Conservation (phyloP, 2,888 invertebrate species). For the Xylota segnis region DNA sequence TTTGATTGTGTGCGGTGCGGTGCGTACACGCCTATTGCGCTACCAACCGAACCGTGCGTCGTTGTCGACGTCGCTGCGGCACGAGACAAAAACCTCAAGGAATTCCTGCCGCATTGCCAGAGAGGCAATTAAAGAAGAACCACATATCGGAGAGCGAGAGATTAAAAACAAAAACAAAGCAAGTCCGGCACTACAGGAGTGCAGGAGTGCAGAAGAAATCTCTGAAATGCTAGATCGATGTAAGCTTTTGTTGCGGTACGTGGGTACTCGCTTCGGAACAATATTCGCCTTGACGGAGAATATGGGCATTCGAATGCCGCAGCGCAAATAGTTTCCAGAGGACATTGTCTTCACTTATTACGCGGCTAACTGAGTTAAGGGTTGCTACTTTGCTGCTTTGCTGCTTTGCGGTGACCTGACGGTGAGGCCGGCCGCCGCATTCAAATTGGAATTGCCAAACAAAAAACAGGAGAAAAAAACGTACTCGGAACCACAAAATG, state of each 20-base stretch:
- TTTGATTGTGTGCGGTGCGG: too few species aligned
- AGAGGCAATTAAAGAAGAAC: constrained; percentile 76
- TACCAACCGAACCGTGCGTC: background rate
- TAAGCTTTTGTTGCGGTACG: constrained; percentile 74
- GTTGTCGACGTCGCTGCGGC: constrained; percentile 52
- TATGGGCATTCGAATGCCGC: constrained; percentile 76
- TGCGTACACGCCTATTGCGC: constrained; percentile 54
- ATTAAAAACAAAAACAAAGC: constrained; percentile 60
- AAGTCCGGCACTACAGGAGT: background rate
- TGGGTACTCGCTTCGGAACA: constrained; percentile 66
- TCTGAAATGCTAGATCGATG: constrained; percentile 78
- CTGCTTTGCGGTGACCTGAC: constrained; percentile 68
- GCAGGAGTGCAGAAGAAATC: constrained; percentile 67
- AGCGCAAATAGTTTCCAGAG: constrained; percentile 75
- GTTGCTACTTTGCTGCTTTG: constrained; percentile 74
- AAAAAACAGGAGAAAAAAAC: background rate
- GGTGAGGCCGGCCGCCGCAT: constrained; percentile 55
- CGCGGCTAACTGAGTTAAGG: constrained; percentile 69
- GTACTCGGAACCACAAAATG: constrained; percentile 73
- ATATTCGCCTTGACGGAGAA: constrained; percentile 63
- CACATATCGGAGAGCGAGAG: constrained; percentile 70
- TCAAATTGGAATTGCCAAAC: constrained; percentile 69
- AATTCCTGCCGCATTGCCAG: constrained; percentile 72
- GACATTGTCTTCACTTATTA: constrained; percentile 72
- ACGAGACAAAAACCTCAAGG: constrained; percentile 74